Percentiles rank a stretch among this genome's conserved stretches.
phyloP scores from a whole-genome alignment of 2,797 vertebrate species.

The Arremon aurantiirostris region DNA sequence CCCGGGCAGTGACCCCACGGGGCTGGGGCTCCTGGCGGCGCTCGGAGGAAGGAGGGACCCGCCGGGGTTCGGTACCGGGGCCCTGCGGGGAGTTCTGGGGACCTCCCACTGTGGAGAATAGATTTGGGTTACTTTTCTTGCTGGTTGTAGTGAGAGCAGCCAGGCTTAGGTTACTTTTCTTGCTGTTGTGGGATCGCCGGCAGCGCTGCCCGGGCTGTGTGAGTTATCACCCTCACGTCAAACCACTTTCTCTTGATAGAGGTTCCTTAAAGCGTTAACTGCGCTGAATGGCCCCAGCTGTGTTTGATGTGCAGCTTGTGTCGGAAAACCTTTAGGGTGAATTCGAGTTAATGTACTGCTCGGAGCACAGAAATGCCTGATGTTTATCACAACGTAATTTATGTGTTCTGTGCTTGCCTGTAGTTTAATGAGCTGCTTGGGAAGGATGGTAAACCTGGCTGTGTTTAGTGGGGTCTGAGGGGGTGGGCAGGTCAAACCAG shows the following conservation, averaged over 20 bases:
- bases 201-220: background rate
- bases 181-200: background rate
- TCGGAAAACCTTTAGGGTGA: background rate
- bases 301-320: background rate
- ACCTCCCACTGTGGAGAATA: accelerated
- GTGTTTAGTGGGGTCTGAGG: accelerated
- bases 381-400: background rate
- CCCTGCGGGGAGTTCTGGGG: background rate
- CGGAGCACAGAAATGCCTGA: background rate
- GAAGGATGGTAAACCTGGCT: background rate
- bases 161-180: accelerated
- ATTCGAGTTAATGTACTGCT: background rate
- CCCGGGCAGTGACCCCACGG: accelerated
- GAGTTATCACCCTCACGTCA: background rate
- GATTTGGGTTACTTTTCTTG: too few species aligned
- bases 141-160: too few species aligned
- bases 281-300: too few species aligned
- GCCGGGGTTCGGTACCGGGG: too few species aligned
- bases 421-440: background rate
- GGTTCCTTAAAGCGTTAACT: background rate
- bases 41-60: background rate
- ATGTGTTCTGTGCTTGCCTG: accelerated
- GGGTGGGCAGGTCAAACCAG: too few species aligned
- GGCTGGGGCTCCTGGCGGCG: background rate
- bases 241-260: background rate